A percentile compares a stretch with the other conserved stretches of the same genome.
phyloP scores from a whole-genome alignment of 2,113 vertebrate species.

The Amphilophus citrinellus region DNA sequence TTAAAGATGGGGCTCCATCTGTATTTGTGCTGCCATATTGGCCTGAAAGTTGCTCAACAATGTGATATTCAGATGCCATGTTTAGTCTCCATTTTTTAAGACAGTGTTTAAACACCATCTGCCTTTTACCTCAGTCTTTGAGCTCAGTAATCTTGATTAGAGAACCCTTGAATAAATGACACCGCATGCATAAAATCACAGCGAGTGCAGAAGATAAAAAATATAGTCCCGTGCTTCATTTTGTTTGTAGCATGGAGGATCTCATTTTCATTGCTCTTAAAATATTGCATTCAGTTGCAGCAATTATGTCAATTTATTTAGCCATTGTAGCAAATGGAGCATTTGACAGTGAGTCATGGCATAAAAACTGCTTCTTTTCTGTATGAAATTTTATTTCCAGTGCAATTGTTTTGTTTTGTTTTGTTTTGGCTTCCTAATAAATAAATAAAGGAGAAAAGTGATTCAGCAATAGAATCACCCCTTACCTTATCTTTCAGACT shows the following conservation, averaged over 20 bases:
- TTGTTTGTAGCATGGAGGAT: not conserved
- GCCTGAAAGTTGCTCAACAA: slow-evolving; percentile 39
- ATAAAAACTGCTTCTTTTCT: not conserved
- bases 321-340: slow-evolving; percentile 4
- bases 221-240: slow-evolving; percentile 10
- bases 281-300: not conserved
- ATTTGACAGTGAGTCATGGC: not conserved
- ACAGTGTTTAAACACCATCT: slow-evolving; percentile 55
- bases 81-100: slow-evolving; percentile 57
- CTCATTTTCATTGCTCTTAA: slow-evolving; percentile 9
- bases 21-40: slow-evolving; percentile 44
- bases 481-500: slow-evolving; percentile 16
- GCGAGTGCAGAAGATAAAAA: slow-evolving; percentile 17
- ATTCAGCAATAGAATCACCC: slow-evolving; percentile 3
- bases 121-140: slow-evolving; percentile 39
- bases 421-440: not conserved
- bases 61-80: slow-evolving; percentile 49
- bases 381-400: not conserved
- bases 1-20: slow-evolving; percentile 51
- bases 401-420: not conserved
- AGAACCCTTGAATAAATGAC: slow-evolving; percentile 53
- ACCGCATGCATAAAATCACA: slow-evolving; percentile 17
- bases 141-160: slow-evolving; percentile 33
- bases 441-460: not conserved
- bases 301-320: slow-evolving; percentile 12